Evolutionary conservation across 2,888 invertebrate species (phyloP), one percentile per base, ranked within the genome.

Genomic region (Halictus quadricinctus): DNA sequence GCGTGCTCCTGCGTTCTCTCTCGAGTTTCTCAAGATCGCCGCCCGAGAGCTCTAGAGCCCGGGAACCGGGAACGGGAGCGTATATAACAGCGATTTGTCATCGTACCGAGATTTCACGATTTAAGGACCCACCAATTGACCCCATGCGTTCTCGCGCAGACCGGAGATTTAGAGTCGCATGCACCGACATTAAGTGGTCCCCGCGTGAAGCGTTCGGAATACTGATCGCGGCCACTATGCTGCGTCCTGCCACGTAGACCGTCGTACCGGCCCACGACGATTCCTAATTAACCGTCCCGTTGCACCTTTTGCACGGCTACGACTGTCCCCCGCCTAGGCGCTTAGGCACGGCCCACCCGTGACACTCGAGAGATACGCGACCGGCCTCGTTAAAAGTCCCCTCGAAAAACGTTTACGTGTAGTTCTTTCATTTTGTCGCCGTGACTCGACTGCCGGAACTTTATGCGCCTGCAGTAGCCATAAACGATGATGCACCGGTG

Each of bases 31-130:
- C 64, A 43, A 41, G 75, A 72, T 58, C 78, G 43, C 43, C 50
- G 50, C 15, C 54, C 50, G 48, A 41, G 25, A 36, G 50, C 10
- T 21, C 41, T 0, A 50, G 48, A 50, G 12, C 54, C n/a, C 50
- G 6, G 50, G 18, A 6, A n/a, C 29, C 50, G 48, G 74, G 79
- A 88, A 87, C 83, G 70, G 82, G 84, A 81, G 86, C 87, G 78
- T 87, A 85, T 85, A 87, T 88, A 87, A 87, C 81, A 73, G 77
- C 83, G 88, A 84, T 87, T 87, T 84, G 89, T 89, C 90, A 86
- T 80, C 83, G 82, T 72, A 69, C 54, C 66, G 72, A 80, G 83
- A 87, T 81, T 79, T 84, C 81, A 79, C 86, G 87, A 87, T 89
- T 89, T 87, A 89, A 89, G 80, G 76, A 84, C 64, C 85, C 76